Percentiles rank a stretch among this genome's conserved stretches.
Evolutionary conservation across 2,113 vertebrate genomes (phyloP).

Genomic region (Microcebus lehilahytsara): DNA sequence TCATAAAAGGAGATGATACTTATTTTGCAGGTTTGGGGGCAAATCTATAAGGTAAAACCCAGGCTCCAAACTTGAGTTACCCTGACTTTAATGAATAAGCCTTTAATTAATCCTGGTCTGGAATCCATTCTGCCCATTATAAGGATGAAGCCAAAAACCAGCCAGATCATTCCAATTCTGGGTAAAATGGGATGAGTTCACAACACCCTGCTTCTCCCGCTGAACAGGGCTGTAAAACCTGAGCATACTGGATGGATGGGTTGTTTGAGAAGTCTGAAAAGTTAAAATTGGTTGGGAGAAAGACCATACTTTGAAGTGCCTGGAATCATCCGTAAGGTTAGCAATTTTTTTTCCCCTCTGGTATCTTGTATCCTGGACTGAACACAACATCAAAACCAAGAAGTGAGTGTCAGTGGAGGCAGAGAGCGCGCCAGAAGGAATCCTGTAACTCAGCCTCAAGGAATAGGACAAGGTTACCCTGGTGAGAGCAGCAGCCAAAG

Average conservation of each 20-base stretch:
- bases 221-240: neutral
- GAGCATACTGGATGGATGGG: neutral
- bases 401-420: neutral
- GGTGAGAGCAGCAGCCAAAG: neutral
- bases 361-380: neutral
- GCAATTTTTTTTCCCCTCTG: neutral
- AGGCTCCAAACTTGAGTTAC: neutral
- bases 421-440: too few species aligned
- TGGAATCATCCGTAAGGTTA: neutral
- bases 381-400: neutral
- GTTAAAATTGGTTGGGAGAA: too few species aligned
- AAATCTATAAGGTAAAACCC: neutral
- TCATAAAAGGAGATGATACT: neutral
- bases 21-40: neutral
- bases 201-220: neutral
- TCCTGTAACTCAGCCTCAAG: neutral
- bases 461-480: too few species aligned
- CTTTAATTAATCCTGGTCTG: neutral
- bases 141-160: neutral
- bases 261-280: neutral
- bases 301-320: neutral
- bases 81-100: neutral
- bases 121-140: neutral
- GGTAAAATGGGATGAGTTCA: neutral
- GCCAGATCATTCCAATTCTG: neutral